A percentile compares a stretch with the other conserved stretches of the same genome.
Evolutionary conservation across 2,888 invertebrate species (phyloP).

Genomic region (Apamea sordens): DNA sequence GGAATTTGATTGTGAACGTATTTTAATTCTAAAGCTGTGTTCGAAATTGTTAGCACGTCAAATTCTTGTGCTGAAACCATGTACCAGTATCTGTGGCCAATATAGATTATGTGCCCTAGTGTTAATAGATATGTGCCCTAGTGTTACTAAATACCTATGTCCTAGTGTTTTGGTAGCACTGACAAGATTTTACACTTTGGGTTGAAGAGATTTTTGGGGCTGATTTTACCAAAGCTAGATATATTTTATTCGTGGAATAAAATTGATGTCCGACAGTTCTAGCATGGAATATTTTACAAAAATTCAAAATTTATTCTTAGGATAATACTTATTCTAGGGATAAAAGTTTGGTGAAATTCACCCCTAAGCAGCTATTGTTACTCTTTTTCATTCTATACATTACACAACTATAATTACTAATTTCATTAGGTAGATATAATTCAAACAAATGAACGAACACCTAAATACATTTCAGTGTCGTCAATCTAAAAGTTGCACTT

Average conservation of each 20-base stretch:
- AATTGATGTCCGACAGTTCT: no score
- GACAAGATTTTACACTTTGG: background rate
- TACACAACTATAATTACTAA: background rate
- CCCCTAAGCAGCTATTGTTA: background rate
- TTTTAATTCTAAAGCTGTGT: background rate
- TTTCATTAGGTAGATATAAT: background rate
- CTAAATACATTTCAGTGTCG: constrained; percentile 21
- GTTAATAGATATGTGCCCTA: background rate
- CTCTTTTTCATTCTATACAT: background rate
- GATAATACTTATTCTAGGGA: no score
- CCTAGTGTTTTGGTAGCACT: background rate
- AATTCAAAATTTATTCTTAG: no score
- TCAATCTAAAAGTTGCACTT: constrained; percentile 65
- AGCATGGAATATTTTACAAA: no score
- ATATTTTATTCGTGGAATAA: no score
- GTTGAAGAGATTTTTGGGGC: background rate
- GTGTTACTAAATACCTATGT: background rate
- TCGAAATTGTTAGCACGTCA: background rate
- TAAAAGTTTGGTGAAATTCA: no score
- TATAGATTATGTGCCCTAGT: background rate
- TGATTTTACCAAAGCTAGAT: no score
- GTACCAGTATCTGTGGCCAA: background rate
- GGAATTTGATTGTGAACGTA: background rate
- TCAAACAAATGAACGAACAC: constrained; percentile 36
- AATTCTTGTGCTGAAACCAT: no score